Conservation (phyloP, 2,797 vertebrate genomes). For the Esox lucius region DNA sequence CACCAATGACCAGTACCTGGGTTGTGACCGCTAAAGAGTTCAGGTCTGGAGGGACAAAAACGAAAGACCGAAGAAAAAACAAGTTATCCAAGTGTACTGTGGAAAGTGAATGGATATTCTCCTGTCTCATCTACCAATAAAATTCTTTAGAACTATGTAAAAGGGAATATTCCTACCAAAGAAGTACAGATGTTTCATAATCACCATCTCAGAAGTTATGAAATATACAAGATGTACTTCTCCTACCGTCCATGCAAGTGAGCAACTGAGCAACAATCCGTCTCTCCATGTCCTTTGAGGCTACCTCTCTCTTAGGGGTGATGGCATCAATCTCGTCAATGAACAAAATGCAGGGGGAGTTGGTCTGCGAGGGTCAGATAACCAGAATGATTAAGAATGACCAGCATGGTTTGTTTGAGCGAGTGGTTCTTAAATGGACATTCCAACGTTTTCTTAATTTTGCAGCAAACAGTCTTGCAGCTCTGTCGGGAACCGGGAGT, state of each 20-base stretch:
- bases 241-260: slow-evolving; percentile 94
- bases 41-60: slow-evolving; percentile 75
- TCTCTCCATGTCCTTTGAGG: slow-evolving; percentile 97
- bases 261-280: slow-evolving; percentile 97
- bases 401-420: not conserved
- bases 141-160: not conserved
- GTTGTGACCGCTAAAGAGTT: slow-evolving; percentile 77
- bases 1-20: slow-evolving; percentile 91
- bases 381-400: not conserved
- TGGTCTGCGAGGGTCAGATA: slow-evolving; percentile 68
- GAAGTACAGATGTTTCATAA: not conserved
- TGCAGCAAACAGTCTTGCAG: not conserved
- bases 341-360: slow-evolving; percentile 90
- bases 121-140: not conserved
- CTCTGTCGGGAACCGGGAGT: not conserved
- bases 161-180: not conserved
- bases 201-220: not conserved
- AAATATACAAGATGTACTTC: not conserved
- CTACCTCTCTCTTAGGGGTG: slow-evolving; percentile 92
- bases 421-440: not conserved
- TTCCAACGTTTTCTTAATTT: not conserved
- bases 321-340: slow-evolving; percentile 97
- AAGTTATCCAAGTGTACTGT: not conserved
- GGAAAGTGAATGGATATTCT: not conserved
- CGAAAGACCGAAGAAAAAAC: not conserved